A percentile compares a stretch with the other conserved stretches of the same genome.
phyloP scores from a whole-genome alignment of 2,888 invertebrate genomes.

The Ormia ochracea region DNA sequence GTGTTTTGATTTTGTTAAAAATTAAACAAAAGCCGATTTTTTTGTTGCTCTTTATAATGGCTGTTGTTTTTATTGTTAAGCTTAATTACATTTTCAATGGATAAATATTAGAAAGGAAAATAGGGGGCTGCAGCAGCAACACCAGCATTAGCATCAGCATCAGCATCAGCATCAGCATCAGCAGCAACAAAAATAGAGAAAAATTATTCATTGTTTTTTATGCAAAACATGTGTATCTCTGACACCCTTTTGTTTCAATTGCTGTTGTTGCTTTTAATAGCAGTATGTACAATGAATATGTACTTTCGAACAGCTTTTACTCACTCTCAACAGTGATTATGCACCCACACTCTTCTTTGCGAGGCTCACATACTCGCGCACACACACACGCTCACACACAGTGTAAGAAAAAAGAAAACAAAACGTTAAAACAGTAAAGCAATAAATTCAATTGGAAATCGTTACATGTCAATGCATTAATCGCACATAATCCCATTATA shows the following conservation, averaged over 20 bases:
- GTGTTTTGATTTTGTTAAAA: conserved; percentile 56
- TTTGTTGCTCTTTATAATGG: conserved; percentile 10
- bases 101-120: conserved; percentile 39
- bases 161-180: conserved; percentile 62
- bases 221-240: conserved; percentile 62
- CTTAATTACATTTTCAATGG: conserved; percentile 61
- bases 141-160: conserved; percentile 49
- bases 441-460: conserved; percentile 78
- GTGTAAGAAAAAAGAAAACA: conserved; percentile 16
- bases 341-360: conserved; percentile 33
- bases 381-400: conserved; percentile 18
- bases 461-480: conserved; percentile 78
- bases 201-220: conserved; percentile 63
- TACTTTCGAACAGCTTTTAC: conserved; percentile 13
- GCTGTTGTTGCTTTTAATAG: conserved; percentile 32
- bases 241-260: conserved; percentile 60
- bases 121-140: conserved; percentile 62
- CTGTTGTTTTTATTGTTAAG: conserved; percentile 51
- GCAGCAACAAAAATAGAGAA: conserved; percentile 13
- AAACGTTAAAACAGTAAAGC: conserved; percentile 71
- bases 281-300: conserved; percentile 40
- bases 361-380: conserved; percentile 36
- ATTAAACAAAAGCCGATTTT: conserved; percentile 42
- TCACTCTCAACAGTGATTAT: conserved; percentile 24
- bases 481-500: conserved; percentile 77